Evolutionary conservation across 2,113 vertebrate genomes (phyloP), one percentile per base, ranked within the genome.

Genomic region (Ptilorrhoa leucosticta): DNA sequence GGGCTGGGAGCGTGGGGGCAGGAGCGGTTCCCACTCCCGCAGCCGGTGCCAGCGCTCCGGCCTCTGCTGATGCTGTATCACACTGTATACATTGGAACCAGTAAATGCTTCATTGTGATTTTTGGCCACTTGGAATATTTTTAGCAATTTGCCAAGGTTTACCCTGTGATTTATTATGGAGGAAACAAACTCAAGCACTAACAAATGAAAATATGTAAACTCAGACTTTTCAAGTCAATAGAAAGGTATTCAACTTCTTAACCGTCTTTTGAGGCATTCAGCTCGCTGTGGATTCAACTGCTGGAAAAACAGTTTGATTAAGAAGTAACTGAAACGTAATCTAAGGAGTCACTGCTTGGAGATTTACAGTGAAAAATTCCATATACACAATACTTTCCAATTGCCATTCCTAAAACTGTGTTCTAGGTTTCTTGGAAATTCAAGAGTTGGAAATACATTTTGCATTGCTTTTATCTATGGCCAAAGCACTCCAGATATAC

Each of bases 171-270:
- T 97, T 97, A 97, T 96, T 94, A 75, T 14, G 69, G 87, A 94
- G 95, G 97, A 97, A 97, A 96, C 94, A 97, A 97, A 94, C 95
- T 96, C 91, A 95, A 97, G 95, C 92, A 96, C 96, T 95, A 97
- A 95, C 94, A 93, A 96, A 91, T 93, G 95, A 95, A 97, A 96
- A 95, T 96, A 97, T 92, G 94, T 96, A 96, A 97, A 94, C 90
- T 80, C 93, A 72, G 85, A 45, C 79, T 95, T 83, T 82, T 95
- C 86, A 83, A 87, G 93, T 86, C 92, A 96, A 96, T 94, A 94
- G 90, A 77, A 94, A 94, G 91, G 95, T 97, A 96, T 96, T 94
- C 80, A 19, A 51, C 56, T 79, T 30, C 89, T 91, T 51, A 39
- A 83, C 53, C 6, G 64, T 84, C 85, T 63, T 87, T 11, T 9